Percentiles rank a stretch among this genome's conserved stretches.
Conservation (phyloP, 2,888 invertebrate genomes). For the Zonitis immaculata region DNA sequence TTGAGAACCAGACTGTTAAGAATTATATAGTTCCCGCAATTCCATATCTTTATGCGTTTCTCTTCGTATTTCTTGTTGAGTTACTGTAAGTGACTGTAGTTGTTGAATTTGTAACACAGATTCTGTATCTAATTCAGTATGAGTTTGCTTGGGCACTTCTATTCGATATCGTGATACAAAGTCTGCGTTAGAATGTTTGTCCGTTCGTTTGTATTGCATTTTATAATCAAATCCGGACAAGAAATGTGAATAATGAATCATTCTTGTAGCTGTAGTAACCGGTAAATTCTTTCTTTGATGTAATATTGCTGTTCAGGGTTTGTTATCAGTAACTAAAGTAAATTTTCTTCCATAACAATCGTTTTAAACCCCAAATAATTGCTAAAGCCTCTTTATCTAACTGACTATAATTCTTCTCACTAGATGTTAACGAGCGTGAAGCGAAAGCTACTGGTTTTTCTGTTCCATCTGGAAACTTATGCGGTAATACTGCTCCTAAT, state of each 20-base stretch:
- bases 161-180: slow-evolving; percentile 11
- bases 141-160: not conserved
- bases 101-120: not conserved
- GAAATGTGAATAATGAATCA: slow-evolving; percentile 21
- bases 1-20: not conserved
- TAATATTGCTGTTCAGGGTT: too few species aligned
- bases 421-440: too few species aligned
- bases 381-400: not conserved
- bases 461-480: slow-evolving; percentile 31
- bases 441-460: too few species aligned
- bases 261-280: slow-evolving; percentile 10
- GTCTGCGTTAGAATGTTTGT: slow-evolving; percentile 9
- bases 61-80: not conserved
- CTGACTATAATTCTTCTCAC: slow-evolving; percentile 8
- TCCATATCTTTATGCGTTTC: not conserved
- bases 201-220: not conserved
- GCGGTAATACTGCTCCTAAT: slow-evolving; percentile 35
- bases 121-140: not conserved
- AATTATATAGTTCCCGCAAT: not conserved
- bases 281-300: too few species aligned
- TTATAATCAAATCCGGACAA: slow-evolving; percentile 12
- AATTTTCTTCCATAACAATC: not conserved
- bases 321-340: not conserved
- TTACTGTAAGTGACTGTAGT: not conserved
- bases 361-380: not conserved